Conservation (phyloP, 2,888 invertebrate species). For the Polyploca ridens region DNA sequence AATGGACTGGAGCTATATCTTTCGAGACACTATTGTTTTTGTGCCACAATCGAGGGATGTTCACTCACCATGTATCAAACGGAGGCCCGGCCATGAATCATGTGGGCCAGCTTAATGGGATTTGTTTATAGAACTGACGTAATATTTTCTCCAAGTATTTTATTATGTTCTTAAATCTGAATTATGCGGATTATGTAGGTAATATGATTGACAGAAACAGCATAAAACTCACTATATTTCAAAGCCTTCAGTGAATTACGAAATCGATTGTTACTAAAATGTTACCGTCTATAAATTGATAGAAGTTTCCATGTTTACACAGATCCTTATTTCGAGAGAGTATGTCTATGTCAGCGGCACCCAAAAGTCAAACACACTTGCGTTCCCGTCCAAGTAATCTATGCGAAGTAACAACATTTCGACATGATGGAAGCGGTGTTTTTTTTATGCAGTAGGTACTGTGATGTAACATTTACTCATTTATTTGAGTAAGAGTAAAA, state of each 20-base stretch:
- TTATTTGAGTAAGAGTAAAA: too few species aligned
- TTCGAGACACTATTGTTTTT: slow-evolving; percentile 70
- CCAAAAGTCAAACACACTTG: slow-evolving; percentile 8
- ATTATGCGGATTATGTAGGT: neutral
- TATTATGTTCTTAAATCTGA: slow-evolving; percentile 1
- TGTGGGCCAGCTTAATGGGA: slow-evolving; percentile 35
- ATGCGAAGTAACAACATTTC: too few species aligned
- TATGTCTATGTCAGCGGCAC: slow-evolving; percentile 4
- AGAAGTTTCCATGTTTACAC: slow-evolving; percentile 54
- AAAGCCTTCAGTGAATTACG: slow-evolving; percentile 16
- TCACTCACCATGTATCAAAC: slow-evolving; percentile 50
- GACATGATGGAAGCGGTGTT: neutral
- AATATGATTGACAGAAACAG: neutral
- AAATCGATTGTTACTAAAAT: slow-evolving; percentile 42
- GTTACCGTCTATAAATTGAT: slow-evolving; percentile 47
- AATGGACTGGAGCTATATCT: slow-evolving; percentile 70
- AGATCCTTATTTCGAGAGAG: slow-evolving; percentile 23
- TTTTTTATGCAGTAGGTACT: too few species aligned
- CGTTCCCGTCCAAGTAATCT: neutral
- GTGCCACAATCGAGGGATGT: slow-evolving; percentile 58
- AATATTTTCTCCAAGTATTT: neutral
- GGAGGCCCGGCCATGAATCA: slow-evolving; percentile 45
- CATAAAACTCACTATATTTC: neutral
- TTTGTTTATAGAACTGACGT: slow-evolving; percentile 21
- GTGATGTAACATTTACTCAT: too few species aligned